Percentiles rank a stretch among this genome's conserved stretches.
Evolutionary conservation across 2,113 vertebrate genomes (phyloP).

Genomic region (Chrysemys picta): DNA sequence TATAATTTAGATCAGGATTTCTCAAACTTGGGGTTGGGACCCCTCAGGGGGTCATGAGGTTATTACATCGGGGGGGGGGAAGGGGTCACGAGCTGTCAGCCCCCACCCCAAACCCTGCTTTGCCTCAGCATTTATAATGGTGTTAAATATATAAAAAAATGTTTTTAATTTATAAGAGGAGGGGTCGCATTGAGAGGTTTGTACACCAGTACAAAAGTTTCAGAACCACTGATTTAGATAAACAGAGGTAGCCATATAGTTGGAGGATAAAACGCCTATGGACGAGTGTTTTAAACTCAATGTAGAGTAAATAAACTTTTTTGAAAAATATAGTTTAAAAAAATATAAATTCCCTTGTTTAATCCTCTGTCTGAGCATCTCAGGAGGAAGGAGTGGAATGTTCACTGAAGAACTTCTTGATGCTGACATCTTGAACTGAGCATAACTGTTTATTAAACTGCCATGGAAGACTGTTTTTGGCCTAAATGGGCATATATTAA

Average conservation of each 20-base stretch:
- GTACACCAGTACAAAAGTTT: too few species aligned
- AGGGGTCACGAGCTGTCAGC: too few species aligned
- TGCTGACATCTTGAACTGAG: not conserved
- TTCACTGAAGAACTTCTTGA: not conserved
- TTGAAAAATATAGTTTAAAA: too few species aligned
- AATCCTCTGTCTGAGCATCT: not conserved
- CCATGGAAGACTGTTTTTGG: not conserved
- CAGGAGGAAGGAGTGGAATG: not conserved
- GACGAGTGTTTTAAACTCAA: conserved; percentile 18
- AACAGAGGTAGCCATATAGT: not conserved
- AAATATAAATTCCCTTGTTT: not conserved
- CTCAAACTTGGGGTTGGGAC: too few species aligned
- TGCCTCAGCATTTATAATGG: too few species aligned
- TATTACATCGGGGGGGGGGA: too few species aligned
- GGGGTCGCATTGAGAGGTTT: too few species aligned
- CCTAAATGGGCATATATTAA: not conserved
- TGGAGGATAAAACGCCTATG: not conserved
- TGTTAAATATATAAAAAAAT: too few species aligned
- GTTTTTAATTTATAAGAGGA: too few species aligned
- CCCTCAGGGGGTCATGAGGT: too few species aligned
- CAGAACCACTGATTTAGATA: not conserved
- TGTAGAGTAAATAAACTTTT: not conserved
- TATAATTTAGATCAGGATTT: not conserved
- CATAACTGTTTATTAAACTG: not conserved
- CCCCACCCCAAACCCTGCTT: too few species aligned